phyloP scores from a whole-genome alignment of 30 jellyfish, hydroid and myxozoan genomes.

The Pelagia noctiluca region DNA sequence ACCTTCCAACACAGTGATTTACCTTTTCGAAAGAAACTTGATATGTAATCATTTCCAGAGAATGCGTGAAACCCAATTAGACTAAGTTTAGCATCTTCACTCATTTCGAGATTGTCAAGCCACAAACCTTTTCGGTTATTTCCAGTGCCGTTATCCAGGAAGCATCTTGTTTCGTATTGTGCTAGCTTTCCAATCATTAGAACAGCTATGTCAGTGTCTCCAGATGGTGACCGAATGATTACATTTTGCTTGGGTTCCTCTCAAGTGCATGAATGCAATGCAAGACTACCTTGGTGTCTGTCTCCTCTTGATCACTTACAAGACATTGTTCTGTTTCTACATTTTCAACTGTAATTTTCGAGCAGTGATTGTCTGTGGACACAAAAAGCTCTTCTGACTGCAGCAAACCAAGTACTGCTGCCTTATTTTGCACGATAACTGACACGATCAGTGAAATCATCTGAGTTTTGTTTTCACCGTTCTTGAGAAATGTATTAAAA shows the following conservation, averaged over 20 bases:
- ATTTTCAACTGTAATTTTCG: neutral
- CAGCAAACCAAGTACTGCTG: neutral
- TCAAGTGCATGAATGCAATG: slow-evolving; percentile 12
- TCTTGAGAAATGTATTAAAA: neutral
- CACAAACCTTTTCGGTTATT: slow-evolving; percentile 22
- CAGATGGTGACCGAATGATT: slow-evolving; percentile 52
- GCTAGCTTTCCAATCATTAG: neutral
- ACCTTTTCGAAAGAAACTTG: slow-evolving; percentile 41
- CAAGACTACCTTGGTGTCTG: slow-evolving; percentile 36
- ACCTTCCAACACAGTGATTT: slow-evolving; percentile 35
- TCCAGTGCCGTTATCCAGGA: slow-evolving; percentile 46
- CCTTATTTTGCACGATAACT: slow-evolving; percentile 4
- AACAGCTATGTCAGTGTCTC: slow-evolving; percentile 23
- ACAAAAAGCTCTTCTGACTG: neutral
- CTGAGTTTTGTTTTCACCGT: neutral
- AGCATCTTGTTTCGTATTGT: neutral
- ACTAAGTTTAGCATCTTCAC: slow-evolving; percentile 7
- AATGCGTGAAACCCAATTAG: slow-evolving; percentile 58
- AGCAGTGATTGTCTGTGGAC: neutral
- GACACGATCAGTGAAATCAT: too few species aligned
- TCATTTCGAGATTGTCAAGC: slow-evolving; percentile 27
- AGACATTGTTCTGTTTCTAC: neutral
- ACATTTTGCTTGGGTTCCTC: slow-evolving; percentile 17
- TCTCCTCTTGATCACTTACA: slow-evolving; percentile 11
- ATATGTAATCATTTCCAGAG: slow-evolving; percentile 49